phyloP scores from a whole-genome alignment of 2,888 invertebrate species.

The Meganola albula region DNA sequence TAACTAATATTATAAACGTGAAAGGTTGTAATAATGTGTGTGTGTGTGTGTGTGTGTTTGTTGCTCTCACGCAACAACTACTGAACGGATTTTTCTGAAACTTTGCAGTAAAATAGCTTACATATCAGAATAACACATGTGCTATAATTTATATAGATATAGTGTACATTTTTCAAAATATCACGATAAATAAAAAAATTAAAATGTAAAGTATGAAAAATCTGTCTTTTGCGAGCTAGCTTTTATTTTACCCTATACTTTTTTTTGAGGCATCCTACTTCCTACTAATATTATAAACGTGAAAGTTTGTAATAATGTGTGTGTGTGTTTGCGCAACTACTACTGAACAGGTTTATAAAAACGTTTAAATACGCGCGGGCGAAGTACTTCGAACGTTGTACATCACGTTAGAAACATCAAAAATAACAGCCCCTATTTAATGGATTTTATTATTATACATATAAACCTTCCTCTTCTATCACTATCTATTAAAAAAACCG shows the following conservation, averaged over 20 bases:
- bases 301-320: slow-evolving; percentile 8
- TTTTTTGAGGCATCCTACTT: slow-evolving; percentile 9
- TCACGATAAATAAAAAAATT: slow-evolving; percentile 11
- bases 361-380: slow-evolving; percentile 12
- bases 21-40: slow-evolving; percentile 3
- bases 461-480: slow-evolving; percentile 12
- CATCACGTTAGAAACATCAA: slow-evolving; percentile 12
- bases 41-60: slow-evolving; percentile 3
- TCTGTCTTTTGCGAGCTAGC: slow-evolving; percentile 10
- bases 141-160: slow-evolving; percentile 11
- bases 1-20: slow-evolving; percentile 3
- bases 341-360: slow-evolving; percentile 12
- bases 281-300: slow-evolving; percentile 9
- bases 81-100: slow-evolving; percentile 8
- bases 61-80: slow-evolving; percentile 4
- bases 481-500: slow-evolving; percentile 12
- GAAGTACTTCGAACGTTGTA: slow-evolving; percentile 12
- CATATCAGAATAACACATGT: slow-evolving; percentile 11
- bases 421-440: slow-evolving; percentile 12
- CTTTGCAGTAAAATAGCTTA: slow-evolving; percentile 11
- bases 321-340: slow-evolving; percentile 12
- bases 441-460: slow-evolving; percentile 11
- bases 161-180: slow-evolving; percentile 11
- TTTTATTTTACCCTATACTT: slow-evolving; percentile 8
- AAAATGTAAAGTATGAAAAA: slow-evolving; percentile 11